phyloP scores from a whole-genome alignment of 1,140 invertebrate species.

The Polypedilum pembai region DNA sequence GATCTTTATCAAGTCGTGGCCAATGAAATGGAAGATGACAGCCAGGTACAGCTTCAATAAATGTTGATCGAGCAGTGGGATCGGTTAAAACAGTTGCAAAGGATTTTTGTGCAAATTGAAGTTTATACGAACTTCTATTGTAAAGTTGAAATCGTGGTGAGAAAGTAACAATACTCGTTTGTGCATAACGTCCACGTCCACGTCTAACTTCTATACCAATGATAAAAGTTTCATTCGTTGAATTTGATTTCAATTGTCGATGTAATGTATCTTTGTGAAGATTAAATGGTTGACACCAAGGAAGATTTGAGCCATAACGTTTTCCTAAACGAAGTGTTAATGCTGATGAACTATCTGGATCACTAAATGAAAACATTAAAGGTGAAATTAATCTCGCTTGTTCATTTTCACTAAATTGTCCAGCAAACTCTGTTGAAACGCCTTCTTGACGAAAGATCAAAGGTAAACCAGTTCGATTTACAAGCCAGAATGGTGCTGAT shows the following conservation, averaged over 20 bases:
- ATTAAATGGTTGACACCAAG: slow-evolving; percentile 75
- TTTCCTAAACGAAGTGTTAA: slow-evolving; percentile 43
- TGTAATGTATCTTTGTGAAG: slow-evolving; percentile 39
- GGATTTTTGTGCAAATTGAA: slow-evolving; percentile 83
- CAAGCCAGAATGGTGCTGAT: slow-evolving; percentile 86
- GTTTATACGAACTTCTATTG: slow-evolving; percentile 73
- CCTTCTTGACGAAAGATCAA: slow-evolving; percentile 91
- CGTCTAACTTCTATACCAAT: slow-evolving; percentile 82
- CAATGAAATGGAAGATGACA: slow-evolving; percentile 93
- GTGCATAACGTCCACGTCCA: slow-evolving; percentile 78
- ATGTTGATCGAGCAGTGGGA: slow-evolving; percentile 56
- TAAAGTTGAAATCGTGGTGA: slow-evolving; percentile 89
- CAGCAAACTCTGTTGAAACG: slow-evolving; percentile 67
- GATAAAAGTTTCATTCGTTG: slow-evolving; percentile 48
- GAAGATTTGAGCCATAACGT: slow-evolving; percentile 37
- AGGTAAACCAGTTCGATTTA: slow-evolving; percentile 91
- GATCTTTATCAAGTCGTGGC: slow-evolving; percentile 81
- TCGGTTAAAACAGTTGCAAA: slow-evolving; percentile 59
- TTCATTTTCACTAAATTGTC: slow-evolving; percentile 93
- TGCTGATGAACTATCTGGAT: slow-evolving; percentile 66
- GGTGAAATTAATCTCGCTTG: slow-evolving; percentile 84
- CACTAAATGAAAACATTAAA: slow-evolving; percentile 88
- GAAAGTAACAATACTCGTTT: slow-evolving; percentile 87
- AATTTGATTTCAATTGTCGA: slow-evolving; percentile 38
- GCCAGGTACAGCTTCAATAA: slow-evolving; percentile 71